phyloP scores from a whole-genome alignment of 2,888 invertebrate genomes.

The Rhabditophanes sp. region DNA sequence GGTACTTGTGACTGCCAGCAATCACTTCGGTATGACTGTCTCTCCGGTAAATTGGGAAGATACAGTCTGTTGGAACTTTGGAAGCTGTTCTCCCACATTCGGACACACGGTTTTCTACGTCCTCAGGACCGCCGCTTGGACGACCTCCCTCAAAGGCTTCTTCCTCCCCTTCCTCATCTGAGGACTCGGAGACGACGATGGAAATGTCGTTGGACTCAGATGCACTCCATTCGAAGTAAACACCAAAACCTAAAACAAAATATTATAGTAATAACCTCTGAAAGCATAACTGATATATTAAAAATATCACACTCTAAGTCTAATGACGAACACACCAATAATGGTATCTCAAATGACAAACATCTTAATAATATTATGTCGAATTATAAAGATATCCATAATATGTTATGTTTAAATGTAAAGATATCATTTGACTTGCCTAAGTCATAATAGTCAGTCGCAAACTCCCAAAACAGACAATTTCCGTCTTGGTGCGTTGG shows the following conservation, averaged over 20 bases:
- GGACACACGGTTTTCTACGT: conserved; percentile 54
- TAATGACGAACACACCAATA: no score
- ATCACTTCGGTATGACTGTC: conserved; percentile 72
- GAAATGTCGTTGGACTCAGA: conserved; percentile 57
- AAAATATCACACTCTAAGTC: no score
- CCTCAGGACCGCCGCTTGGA: conserved; percentile 7
- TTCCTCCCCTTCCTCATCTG: conserved; percentile 57
- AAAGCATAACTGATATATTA: no score
- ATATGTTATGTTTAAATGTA: no score
- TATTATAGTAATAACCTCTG: no score
- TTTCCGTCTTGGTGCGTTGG: conserved; percentile 85
- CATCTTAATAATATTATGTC: no score
- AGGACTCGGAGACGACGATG: conserved; percentile 85
- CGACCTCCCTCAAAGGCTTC: conserved; percentile 12
- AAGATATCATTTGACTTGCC: no score
- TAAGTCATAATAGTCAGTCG: conserved; percentile 90
- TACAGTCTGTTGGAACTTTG: conserved; percentile 9
- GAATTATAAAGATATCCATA: no score
- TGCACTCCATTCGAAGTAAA: conserved; percentile 86
- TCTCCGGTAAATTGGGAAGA: conserved; percentile 64
- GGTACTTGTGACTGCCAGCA: conserved; percentile 88
- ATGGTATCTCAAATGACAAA: no score
- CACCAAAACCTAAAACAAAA: no score
- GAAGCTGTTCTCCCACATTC: conserved; percentile 43
- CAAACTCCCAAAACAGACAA: conserved; percentile 95